Evolutionary conservation across 2,113 vertebrate genomes (phyloP), one percentile per base, ranked within the genome.

Genomic region (Natator depressus): DNA sequence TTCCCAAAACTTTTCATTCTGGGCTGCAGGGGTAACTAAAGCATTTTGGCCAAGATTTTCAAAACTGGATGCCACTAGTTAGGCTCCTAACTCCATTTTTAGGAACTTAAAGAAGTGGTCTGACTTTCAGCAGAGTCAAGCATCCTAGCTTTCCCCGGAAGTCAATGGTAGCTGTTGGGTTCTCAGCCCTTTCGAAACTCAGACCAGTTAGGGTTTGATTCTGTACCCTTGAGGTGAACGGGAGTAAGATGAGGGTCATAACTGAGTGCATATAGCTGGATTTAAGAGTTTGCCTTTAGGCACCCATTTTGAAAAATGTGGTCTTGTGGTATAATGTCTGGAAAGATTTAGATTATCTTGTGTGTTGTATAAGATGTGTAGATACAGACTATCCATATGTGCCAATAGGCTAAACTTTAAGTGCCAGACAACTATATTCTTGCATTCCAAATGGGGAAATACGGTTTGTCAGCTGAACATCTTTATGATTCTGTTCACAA

Each of bases 381-480:
- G 38, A 90, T 79, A 82, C 79, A 93, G 72, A 46, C 6, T 93
- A 42, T 89, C 96, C 96, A 94, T 93, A 95, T 95, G 96, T 93
- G 83, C 59, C 85, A 85, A 91, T 92, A 95, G 82, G 89, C 88
- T 93, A 51, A 91, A 65, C 65, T 88, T 95, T 95, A 90, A 94
- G 88, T 94, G 90, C 88, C 91, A 88, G 87, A 95, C 81, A 92
- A 95, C 93, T 90, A 93, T 2, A 92, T 94, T 92, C 75, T 92
- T 96, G 65, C n/a, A 75, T 81, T 83, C 89, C 81, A 93, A 95
- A 95, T 93, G 87, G 94, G 91, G 92, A 95, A 96, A 95, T 95
- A 88, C 29, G 1, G 47, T 96, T 93, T 95, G 89, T 95, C 91
- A 91, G 89, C 79, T 91, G 92, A 88, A 95, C 72, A 57, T 88